Evolutionary conservation across 2,888 invertebrate genomes (phyloP).

Genomic region (Holacanthella duospinosa): DNA sequence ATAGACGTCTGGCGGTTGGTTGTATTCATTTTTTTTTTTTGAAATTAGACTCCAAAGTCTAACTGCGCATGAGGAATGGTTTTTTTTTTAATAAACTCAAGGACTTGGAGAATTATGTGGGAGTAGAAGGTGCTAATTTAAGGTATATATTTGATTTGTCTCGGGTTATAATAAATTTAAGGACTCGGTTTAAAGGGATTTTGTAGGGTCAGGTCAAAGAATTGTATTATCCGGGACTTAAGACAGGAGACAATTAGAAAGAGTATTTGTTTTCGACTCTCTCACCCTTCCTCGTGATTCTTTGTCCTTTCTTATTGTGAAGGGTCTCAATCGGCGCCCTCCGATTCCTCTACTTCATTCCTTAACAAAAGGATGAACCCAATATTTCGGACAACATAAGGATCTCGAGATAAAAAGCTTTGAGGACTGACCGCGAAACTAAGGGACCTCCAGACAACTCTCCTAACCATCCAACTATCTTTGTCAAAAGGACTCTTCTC

Average conservation of each 20-base stretch:
- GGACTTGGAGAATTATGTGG: too few relatives aligned
- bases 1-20: background rate
- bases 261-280: conserved; percentile 21
- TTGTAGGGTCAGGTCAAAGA: conserved; percentile 12
- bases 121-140: too few relatives aligned
- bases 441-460: conserved; percentile 25
- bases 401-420: conserved; percentile 10
- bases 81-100: too few relatives aligned
- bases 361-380: conserved; percentile 36
- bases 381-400: conserved; percentile 23
- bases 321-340: conserved; percentile 36
- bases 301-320: conserved; percentile 11
- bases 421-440: conserved; percentile 24
- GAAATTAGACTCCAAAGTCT: too few relatives aligned
- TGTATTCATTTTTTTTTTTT: background rate
- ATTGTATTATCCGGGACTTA: background rate
- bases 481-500: conserved; percentile 8
- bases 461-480: conserved; percentile 15
- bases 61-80: too few relatives aligned
- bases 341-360: conserved; percentile 36
- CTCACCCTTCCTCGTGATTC: conserved; percentile 11
- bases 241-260: conserved; percentile 21
- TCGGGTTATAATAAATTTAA: conserved; percentile 12
- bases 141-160: too few relatives aligned
- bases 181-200: conserved; percentile 22